Base-by-base conservation (phyloP, 1,140 invertebrate genomes). In the Steinernema feltiae region DNA sequence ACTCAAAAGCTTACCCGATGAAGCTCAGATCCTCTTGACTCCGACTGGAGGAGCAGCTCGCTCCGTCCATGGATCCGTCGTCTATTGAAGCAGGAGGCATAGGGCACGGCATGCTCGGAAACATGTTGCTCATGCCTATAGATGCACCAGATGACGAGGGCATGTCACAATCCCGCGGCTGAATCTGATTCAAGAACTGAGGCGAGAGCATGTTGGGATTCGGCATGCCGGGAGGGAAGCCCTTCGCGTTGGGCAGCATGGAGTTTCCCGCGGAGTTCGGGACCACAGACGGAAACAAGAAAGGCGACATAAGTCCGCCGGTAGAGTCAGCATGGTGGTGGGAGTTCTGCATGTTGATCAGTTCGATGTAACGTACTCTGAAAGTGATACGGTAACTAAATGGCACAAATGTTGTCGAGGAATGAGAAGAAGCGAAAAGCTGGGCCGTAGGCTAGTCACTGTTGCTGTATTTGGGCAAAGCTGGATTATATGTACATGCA, bases 271-370 rank as follows among this genome's bases (percentile, higher is more conserved):
- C 7, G 53, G 53, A 63, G 53, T 27, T 63, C 12, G 53, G 53
- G 53, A 63, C 53, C 7, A 63, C 53, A 7, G 53, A 21, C 12
- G 53, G 53, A 21, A 63, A 63, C 7, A 63, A 63, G 24, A n/a
- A 27, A 7, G 53, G 53, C 15, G 24, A 27, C 53, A 63, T 63
- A 3, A 63, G 7, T 3, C 53, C 24, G 24, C n/a, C n/a, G n/a
- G 15, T 27, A 27, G 53, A 63, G 53, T 63, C 53, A 7, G 7
- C 7, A 21, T 63, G 53, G 53, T 63, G 53, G 53, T 63, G 53
- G 3, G 53, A 21, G 53, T 63, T 63, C 53, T 63, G 53, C 53
- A 63, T 63, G 53, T 63, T 63, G 53, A 63, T 63, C 53, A 63
- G 53, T 21, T 63, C 53, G 53, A 63, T 63, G 53, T 63, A 63